phyloP scores from a whole-genome alignment of 2,797 vertebrate genomes.

The Pangasius djambal region DNA sequence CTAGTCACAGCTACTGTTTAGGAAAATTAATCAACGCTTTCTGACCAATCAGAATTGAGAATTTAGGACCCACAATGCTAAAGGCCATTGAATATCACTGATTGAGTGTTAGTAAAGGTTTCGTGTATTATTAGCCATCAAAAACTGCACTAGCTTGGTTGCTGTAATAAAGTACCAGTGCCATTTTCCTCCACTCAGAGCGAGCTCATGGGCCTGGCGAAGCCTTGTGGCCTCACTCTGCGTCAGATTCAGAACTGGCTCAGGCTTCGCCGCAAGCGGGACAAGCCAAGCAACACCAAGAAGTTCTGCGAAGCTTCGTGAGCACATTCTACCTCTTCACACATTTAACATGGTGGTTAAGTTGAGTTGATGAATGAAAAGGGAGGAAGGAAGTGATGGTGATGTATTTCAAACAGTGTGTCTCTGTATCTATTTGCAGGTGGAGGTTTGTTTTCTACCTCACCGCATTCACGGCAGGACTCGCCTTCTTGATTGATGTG shows the following conservation, averaged over 20 bases:
- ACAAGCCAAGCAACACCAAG: slow-evolving; percentile 82
- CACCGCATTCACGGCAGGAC: slow-evolving; percentile 77
- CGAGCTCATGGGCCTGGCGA: slow-evolving; percentile 70
- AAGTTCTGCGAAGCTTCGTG: slow-evolving; percentile 92
- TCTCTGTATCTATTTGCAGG: slow-evolving; percentile 67
- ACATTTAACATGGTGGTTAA: not conserved
- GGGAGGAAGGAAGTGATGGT: not conserved
- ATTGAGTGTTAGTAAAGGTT: not conserved
- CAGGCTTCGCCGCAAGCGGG: slow-evolving; percentile 80
- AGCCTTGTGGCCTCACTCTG: slow-evolving; percentile 76
- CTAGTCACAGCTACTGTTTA: not conserved
- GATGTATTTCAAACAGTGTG: not conserved
- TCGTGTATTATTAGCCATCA: not conserved
- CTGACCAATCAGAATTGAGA: not conserved
- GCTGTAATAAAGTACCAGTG: not conserved
- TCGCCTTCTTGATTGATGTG: slow-evolving; percentile 82
- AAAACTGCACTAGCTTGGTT: not conserved
- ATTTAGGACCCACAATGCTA: not conserved
- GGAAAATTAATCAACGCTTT: not conserved
- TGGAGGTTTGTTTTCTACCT: slow-evolving; percentile 91
- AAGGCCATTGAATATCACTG: not conserved
- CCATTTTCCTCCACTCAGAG: slow-evolving; percentile 55
- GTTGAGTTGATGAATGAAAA: not conserved
- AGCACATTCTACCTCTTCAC: slow-evolving; percentile 52
- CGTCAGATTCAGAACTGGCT: slow-evolving; percentile 88